Percentiles rank a stretch among this genome's conserved stretches.
phyloP scores from a whole-genome alignment of 1,140 invertebrate species.

The Atta texana region DNA sequence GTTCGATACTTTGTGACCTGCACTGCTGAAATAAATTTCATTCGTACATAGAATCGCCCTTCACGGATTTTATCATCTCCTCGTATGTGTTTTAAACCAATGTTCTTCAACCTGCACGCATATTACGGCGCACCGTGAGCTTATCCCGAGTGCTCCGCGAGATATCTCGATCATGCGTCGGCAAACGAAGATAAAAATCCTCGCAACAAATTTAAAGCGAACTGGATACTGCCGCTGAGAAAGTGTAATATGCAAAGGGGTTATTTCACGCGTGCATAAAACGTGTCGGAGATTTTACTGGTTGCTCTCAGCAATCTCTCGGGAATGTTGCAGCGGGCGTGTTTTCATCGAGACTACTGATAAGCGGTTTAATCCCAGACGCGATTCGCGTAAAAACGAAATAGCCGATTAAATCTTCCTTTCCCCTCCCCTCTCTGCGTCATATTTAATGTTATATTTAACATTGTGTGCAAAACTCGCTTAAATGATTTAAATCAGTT shows the following conservation, averaged over 20 bases:
- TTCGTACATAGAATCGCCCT: slow-evolving; percentile 25
- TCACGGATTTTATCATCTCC: neutral
- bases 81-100: slow-evolving; percentile 14
- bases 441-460: neutral
- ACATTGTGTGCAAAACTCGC: neutral
- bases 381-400: slow-evolving; percentile 18
- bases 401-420: slow-evolving; percentile 5
- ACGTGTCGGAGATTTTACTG: slow-evolving; percentile 2
- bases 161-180: slow-evolving; percentile 39
- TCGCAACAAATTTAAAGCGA: slow-evolving; percentile 37
- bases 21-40: slow-evolving; percentile 34
- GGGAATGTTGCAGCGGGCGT: neutral
- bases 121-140: neutral
- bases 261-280: slow-evolving; percentile 9
- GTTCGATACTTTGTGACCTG: slow-evolving; percentile 32
- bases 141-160: slow-evolving; percentile 35
- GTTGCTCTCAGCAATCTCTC: neutral
- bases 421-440: neutral
- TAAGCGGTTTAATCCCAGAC: slow-evolving; percentile 23
- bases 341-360: slow-evolving; percentile 31
- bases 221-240: slow-evolving; percentile 19
- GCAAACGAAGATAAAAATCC: slow-evolving; percentile 44
- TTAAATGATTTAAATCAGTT: neutral
- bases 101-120: slow-evolving; percentile 37
- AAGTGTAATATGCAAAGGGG: slow-evolving; percentile 12